Evolutionary conservation across 2,888 invertebrate species (phyloP), one percentile per base, ranked within the genome.

Genomic region (Hydriomena furcata): DNA sequence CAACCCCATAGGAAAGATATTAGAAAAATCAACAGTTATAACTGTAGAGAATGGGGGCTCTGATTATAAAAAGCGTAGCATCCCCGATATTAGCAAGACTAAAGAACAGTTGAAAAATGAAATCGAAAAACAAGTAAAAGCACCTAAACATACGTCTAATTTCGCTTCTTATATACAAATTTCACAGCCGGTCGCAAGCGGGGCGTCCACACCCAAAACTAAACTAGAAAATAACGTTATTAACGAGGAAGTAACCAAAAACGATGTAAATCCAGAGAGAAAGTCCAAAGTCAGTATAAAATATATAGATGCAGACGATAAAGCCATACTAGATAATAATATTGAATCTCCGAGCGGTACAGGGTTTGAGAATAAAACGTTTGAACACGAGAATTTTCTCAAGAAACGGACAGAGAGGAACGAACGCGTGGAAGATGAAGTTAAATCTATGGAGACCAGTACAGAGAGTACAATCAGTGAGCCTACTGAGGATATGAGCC

Each of bases 81-180:
- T 57, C 11, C 47, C 61, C 10, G 82, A 83, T n/a, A 48, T 64
- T 5, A 70, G 74, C 62, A 65, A 71, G 49, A 53, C 66, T 5
- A 77, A 79, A 54, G 80, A 83, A 52, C 65, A 68, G 8, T 57
- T 88, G 5, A 84, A 82, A 62, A 85, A 76, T 36, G 85, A 85
- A 59, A 84, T 87, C 40, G 84, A 88, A 45, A 90, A 90, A 53
- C 87, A 88, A 61, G 82, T 87, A 0, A 88, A 86, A 65, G 70
- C 79, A 7, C 86, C 88, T 8, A 91, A 91, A 68, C 91, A 91
- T 40, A 91, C 92, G 3, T 92, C 92, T 60, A 91, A 93, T 74
- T 92, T 92, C 71, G 92, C 93, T 48, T 93, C 93, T 44, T 93
- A 92, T 70, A 93, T 93, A 65, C 92, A 92, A 66, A 89, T 90